Evolutionary conservation across 2,797 vertebrate genomes (phyloP).

Genomic region (Xiphophorus birchmanni): DNA sequence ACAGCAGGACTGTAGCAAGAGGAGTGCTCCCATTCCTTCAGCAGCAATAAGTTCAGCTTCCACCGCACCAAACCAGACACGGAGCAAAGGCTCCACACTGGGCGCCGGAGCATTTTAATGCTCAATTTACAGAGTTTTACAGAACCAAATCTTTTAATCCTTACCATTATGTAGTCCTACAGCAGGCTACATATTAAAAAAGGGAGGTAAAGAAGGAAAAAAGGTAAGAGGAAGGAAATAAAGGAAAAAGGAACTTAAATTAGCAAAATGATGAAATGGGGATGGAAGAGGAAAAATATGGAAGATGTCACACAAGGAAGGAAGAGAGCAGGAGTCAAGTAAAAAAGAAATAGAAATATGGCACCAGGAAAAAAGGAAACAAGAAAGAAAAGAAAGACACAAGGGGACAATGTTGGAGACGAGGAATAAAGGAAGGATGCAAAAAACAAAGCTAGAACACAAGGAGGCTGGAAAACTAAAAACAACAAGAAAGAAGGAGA

Average conservation of each 20-base stretch:
- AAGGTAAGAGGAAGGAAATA: not conserved
- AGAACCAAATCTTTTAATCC: not conserved
- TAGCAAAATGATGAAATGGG: not conserved
- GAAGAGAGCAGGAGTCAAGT: not conserved
- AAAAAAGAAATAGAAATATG: not conserved
- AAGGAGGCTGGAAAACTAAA: not conserved
- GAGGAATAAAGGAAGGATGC: not conserved
- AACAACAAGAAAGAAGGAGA: not conserved
- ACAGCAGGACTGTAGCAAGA: constrained; percentile 61
- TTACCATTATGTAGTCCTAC: not conserved
- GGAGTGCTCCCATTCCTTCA: constrained; percentile 58
- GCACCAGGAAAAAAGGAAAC: not conserved
- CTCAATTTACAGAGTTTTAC: not conserved
- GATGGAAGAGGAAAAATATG: not conserved
- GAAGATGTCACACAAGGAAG: not conserved
- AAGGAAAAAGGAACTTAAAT: not conserved
- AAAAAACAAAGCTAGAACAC: not conserved
- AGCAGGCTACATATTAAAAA: not conserved
- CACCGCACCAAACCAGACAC: constrained; percentile 24
- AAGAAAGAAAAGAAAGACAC: not conserved
- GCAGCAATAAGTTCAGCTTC: constrained; percentile 59
- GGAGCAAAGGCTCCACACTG: constrained; percentile 40
- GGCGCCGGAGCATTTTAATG: constrained; percentile 7
- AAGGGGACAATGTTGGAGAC: not conserved
- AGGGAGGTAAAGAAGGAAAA: not conserved